Percentiles rank a stretch among this genome's conserved stretches.
phyloP scores from a whole-genome alignment of 1,140 invertebrate species.

The Drosophila azteca region DNA sequence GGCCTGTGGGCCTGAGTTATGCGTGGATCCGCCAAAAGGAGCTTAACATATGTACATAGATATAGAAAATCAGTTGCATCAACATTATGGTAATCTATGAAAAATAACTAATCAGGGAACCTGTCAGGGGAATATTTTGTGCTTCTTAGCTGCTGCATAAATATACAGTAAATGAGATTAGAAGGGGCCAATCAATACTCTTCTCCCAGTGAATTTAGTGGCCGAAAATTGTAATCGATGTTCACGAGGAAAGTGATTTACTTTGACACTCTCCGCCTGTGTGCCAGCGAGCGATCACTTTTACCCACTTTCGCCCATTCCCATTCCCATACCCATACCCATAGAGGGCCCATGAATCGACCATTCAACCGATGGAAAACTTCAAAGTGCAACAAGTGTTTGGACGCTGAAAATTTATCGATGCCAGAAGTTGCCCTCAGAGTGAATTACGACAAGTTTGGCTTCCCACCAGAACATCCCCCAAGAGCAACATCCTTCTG shows the following conservation, averaged over 20 bases:
- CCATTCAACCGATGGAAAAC: conserved; percentile 30
- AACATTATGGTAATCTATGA: conserved; percentile 33
- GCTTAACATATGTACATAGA: conserved; percentile 25
- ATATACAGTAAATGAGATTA: background rate
- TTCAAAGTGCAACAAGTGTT: conserved; percentile 71
- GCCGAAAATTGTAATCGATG: conserved; percentile 51
- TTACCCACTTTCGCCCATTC: background rate
- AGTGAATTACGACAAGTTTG: conserved; percentile 79
- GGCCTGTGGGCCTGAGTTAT: conserved; percentile 28
- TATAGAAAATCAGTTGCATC: conserved; percentile 26
- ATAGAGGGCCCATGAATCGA: conserved; percentile 7
- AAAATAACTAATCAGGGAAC: conserved; percentile 20
- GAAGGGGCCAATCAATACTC: background rate
- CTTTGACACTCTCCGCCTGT: conserved; percentile 41
- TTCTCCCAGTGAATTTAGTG: conserved; percentile 12
- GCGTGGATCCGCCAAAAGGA: conserved; percentile 20
- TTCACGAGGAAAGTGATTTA: conserved; percentile 56
- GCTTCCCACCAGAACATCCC: conserved; percentile 1
- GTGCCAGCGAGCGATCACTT: conserved; percentile 6
- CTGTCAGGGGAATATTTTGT: conserved; percentile 23
- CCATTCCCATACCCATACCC: no score
- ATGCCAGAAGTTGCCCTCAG: conserved; percentile 66
- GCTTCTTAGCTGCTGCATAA: background rate
- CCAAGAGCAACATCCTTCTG: conserved; percentile 17
- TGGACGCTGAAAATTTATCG: conserved; percentile 69